Evolutionary conservation across 1,140 invertebrate genomes (phyloP), one percentile per base, ranked within the genome.

Genomic region (Eufriesea mexicana): DNA sequence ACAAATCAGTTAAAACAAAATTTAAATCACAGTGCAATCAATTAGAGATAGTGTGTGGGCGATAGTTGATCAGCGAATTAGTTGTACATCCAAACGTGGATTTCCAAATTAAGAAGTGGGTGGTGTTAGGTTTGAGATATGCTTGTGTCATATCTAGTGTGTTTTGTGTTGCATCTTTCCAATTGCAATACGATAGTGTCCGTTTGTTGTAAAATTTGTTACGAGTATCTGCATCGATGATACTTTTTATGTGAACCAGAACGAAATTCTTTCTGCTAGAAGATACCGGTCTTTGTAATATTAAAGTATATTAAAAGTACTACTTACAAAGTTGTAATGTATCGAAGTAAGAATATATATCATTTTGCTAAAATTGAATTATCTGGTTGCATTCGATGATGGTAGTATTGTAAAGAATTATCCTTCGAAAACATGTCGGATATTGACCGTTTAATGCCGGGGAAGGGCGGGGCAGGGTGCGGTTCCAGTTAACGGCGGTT

Each of bases 401-500:
- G 9, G 47, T 35, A 47, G 14, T 1, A 42, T 5, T 73, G 6
- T 59, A 20, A 7, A 35, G 47, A 62, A 62, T 62, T 42, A 16
- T 5, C 54, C 7, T 47, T 54, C 35, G 18, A 20, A 64, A 78
- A 49, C 25, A 25, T 70, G 86, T 85, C 88, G 86, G 90, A 86
- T 92, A 91, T 92, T 90, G 90, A 93, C 89, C 90, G 90, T 86
- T 75, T 89, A 83, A 89, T 68, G 89, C 92, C 92, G 92, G 93
- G 93, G 91, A 68, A 92, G 93, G 93, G 93, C 91, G 92, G 93
- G 93, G 92, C 92, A 93, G 93, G 93, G 93, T 94, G 93, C 92
- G 93, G 93, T 94, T 93, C 75, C 79, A 64, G 87, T 84, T 76
- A 80, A 83, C 77, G 57, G 49, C 47, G 20, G n/a, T 73, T 70